phyloP scores from a whole-genome alignment of 2,888 invertebrate species.

The Aphodius granarius region DNA sequence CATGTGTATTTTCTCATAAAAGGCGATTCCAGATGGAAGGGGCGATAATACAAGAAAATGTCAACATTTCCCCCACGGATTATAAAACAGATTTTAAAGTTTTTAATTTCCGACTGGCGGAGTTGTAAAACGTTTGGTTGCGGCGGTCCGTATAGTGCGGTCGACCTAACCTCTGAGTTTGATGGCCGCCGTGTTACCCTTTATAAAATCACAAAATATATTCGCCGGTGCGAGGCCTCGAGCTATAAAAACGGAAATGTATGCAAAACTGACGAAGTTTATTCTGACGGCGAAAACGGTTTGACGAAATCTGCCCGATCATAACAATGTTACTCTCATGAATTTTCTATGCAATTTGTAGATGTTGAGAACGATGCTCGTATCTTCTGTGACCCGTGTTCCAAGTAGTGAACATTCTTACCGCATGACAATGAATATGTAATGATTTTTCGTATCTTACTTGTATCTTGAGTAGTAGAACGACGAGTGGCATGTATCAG shows the following conservation, averaged over 20 bases:
- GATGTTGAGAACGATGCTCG: not conserved
- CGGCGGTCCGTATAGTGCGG: not conserved
- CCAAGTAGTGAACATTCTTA: not conserved
- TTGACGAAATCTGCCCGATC: not conserved
- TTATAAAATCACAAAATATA: not conserved
- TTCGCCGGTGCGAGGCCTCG: not conserved
- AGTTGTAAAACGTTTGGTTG: not conserved
- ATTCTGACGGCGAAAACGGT: not conserved
- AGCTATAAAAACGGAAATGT: not conserved
- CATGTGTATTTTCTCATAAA: not conserved
- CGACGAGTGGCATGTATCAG: not conserved
- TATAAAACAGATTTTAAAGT: not conserved
- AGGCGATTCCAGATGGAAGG: not conserved
- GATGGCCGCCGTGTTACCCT: not conserved
- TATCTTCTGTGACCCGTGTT: not conserved
- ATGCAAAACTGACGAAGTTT: not conserved
- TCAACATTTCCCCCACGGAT: not conserved
- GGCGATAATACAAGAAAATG: not conserved
- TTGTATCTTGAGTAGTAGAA: not conserved
- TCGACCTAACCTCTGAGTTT: not conserved
- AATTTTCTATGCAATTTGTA: constrained; percentile 14
- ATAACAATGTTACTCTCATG: constrained; percentile 12
- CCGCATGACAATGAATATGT: not conserved
- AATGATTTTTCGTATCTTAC: not conserved
- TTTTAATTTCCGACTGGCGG: not conserved